Evolutionary conservation across 2,797 vertebrate species (phyloP).

Genomic region (Luscinia megarhynchos): DNA sequence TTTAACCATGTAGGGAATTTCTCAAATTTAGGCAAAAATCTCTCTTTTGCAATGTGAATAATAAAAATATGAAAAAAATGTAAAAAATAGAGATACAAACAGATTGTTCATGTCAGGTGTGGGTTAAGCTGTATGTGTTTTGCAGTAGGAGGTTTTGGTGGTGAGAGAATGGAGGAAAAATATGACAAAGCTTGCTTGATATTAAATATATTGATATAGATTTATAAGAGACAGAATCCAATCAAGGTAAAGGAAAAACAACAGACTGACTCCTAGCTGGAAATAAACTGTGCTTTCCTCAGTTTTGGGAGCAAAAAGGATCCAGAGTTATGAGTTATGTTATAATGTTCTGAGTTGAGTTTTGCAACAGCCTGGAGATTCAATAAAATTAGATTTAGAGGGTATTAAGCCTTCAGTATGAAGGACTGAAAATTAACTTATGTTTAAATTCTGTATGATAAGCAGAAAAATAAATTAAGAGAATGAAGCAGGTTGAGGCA

Average conservation of each 20-base stretch:
- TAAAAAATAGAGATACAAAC: background rate
- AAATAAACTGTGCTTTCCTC: background rate
- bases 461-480: background rate
- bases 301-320: background rate
- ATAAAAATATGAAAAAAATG: background rate
- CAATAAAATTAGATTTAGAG: background rate
- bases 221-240: background rate
- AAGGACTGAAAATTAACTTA: background rate
- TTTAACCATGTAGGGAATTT: background rate
- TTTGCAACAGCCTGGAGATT: background rate
- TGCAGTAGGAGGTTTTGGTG: background rate
- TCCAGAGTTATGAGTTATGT: background rate
- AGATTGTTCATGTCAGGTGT: background rate
- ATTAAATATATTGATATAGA: background rate
- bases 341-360: background rate
- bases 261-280: background rate
- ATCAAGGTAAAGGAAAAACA: background rate
- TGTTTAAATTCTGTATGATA: background rate
- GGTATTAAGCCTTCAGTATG: background rate
- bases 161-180: background rate
- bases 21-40: background rate
- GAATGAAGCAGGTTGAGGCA: background rate
- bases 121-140: background rate
- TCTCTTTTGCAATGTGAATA: background rate
- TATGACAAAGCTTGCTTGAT: background rate